These are phyloP conservation scores for Lates calcarifer DNA, from an alignment of 2,113 vertebrate species.

Conservation along the genomic window DNA sequence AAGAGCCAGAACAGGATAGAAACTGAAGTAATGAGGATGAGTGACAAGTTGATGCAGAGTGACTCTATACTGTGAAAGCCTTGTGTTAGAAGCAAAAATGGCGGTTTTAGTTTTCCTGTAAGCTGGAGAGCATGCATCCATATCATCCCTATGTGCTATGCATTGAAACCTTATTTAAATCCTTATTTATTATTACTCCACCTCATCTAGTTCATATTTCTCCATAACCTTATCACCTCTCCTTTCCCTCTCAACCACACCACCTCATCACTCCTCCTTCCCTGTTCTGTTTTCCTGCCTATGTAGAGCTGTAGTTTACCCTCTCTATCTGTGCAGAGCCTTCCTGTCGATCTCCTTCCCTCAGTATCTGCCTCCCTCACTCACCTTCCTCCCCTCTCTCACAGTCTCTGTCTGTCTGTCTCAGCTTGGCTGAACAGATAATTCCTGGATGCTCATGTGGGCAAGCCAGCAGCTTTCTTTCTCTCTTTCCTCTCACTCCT, in stretches of 20 bases:
- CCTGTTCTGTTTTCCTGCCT: slow-evolving; percentile 5
- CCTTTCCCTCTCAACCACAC: not conserved
- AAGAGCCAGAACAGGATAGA: not conserved
- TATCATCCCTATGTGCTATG: not conserved
- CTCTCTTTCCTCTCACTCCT: slow-evolving; percentile 27
- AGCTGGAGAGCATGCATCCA: not conserved
- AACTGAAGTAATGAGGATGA: not conserved
- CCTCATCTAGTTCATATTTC: slow-evolving; percentile 2
- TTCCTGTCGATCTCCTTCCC: slow-evolving; percentile 60
- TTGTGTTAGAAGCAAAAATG: not conserved
- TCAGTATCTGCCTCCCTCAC: slow-evolving; percentile 69
- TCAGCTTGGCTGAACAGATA: slow-evolving; percentile 77
- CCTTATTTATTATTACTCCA: not conserved
- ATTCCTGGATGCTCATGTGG: slow-evolving; percentile 53
- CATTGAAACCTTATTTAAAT: not conserved
- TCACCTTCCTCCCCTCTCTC: slow-evolving; percentile 42
- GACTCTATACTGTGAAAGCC: not conserved
- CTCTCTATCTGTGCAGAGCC: slow-evolving; percentile 52
- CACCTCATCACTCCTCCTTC: not conserved
- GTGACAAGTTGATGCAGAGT: slow-evolving; percentile 1
- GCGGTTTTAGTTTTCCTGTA: not conserved
- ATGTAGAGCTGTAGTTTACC: slow-evolving; percentile 53
- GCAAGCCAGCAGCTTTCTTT: slow-evolving; percentile 41
- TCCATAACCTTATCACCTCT: slow-evolving; percentile 7
- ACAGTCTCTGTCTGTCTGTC: slow-evolving; percentile 60